Base-by-base conservation (phyloP, 2,888 invertebrate species). In the Frankliniella fusca region DNA sequence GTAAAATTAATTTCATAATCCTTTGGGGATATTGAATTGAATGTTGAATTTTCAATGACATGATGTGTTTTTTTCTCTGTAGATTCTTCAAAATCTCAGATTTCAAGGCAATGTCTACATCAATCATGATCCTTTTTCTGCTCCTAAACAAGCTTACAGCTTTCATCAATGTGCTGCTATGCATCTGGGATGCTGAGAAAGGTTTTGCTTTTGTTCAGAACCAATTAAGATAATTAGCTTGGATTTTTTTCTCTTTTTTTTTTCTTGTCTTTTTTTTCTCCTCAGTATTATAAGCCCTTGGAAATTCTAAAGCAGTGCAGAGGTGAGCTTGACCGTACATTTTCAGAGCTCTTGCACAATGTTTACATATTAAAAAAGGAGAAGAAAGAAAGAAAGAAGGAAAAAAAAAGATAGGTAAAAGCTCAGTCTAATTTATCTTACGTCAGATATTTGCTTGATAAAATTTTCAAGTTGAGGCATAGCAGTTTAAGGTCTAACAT, bases 171-270 rank as follows among this genome's bases (percentile, higher is more conserved):
- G n/a, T 76, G 70, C 70, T 27, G n/a, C 70, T 27, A 76, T 76
- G 70, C 70, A 76, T 12, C 27, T 76, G 70, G 70, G 70, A 23
- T 76, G 70, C 70, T 76, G 27, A 76, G 61, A 61, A 61, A 61
- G 8, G 10, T 61, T 38, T 38, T 38, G 2, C 5, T 38, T 38
- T 38, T 38, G 5, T 38, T 38, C 5, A 38, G 38, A 38, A 38
- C 38, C 5, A 3, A 38, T 38, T 38, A 38, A 38, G 38, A 3
- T 38, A 38, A 5, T 38, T 5, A 38, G 38, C 5, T 38, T 38
- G 5, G 38, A 3, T 38, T 3, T 38, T n/a, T n/a, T n/a, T n/a
- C n/a, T n/a, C n/a, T n/a, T n/a, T n/a, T n/a, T n/a, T n/a, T n/a
- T n/a, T n/a, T n/a, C n/a, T n/a, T n/a, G n/a, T n/a, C n/a, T n/a